phyloP scores from a whole-genome alignment of 2,797 vertebrate genomes.

The Chaetophractus vellerosus region DNA sequence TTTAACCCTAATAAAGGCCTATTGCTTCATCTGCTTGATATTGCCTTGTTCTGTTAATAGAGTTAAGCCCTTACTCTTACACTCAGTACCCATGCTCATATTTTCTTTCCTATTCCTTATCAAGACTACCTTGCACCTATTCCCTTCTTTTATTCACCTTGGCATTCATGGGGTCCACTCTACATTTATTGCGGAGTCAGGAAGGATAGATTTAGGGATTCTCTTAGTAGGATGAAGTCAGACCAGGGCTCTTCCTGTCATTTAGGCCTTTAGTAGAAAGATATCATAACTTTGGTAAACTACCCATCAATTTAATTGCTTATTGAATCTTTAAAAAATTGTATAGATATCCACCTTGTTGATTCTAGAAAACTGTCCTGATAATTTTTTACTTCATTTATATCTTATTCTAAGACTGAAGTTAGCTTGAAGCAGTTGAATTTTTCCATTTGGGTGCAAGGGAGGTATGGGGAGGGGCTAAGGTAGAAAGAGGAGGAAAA shows the following conservation, averaged over 20 bases:
- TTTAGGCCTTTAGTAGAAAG: constrained; percentile 19
- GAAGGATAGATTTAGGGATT: neutral
- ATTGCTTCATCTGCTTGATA: neutral
- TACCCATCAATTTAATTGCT: neutral
- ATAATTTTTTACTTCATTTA: neutral
- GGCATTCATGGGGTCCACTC: neutral
- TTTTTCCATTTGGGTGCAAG: constrained; percentile 39
- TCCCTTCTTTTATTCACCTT: neutral
- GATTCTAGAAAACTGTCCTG: constrained; percentile 40
- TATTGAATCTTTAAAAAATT: neutral
- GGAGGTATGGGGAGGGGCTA: constrained; percentile 64
- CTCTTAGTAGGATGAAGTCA: neutral
- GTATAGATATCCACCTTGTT: neutral
- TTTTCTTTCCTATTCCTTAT: neutral
- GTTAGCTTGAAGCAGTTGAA: constrained; percentile 57
- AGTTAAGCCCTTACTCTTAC: neutral
- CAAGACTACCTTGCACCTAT: neutral
- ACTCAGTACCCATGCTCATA: neutral
- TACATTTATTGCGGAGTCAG: neutral
- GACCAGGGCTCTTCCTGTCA: neutral
- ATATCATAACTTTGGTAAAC: constrained; percentile 43
- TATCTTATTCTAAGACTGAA: constrained; percentile 64
- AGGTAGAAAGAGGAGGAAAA: constrained; percentile 79
- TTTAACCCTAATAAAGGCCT: neutral
- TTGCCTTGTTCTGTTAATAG: neutral